Percentiles rank a stretch among this genome's conserved stretches.
Conservation (phyloP, 1,140 invertebrate genomes). For the Phymastichus coffea region DNA sequence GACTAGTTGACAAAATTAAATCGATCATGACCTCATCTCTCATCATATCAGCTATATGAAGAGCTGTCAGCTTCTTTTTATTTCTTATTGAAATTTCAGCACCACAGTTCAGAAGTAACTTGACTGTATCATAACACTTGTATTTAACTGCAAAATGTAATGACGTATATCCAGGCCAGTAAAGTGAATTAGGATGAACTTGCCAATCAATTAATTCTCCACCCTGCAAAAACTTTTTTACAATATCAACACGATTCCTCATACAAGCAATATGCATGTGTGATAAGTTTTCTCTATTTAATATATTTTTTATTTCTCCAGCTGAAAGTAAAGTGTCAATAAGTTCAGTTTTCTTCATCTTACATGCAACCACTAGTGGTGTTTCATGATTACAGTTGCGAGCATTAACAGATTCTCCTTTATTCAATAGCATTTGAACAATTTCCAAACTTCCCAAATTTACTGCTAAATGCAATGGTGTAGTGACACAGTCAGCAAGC, state of each 20-base stretch:
- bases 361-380: not conserved
- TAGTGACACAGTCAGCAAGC: not conserved
- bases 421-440: not conserved
- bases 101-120: not conserved
- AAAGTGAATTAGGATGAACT: not conserved
- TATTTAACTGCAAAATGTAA: constrained; percentile 4
- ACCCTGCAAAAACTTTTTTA: not conserved
- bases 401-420: not conserved
- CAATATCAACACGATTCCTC: not conserved
- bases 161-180: not conserved
- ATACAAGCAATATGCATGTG: constrained; percentile 11
- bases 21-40: not conserved
- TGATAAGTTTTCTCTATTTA: not conserved
- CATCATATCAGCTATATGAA: not conserved
- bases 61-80: not conserved
- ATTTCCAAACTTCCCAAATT: not conserved
- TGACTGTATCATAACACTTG: not conserved
- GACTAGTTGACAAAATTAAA: not conserved
- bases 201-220: not conserved
- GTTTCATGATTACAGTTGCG: not conserved
- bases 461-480: constrained; percentile 3
- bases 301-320: not conserved
- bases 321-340: not conserved
- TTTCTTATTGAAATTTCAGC: not conserved
- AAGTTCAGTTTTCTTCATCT: not conserved